These are phyloP conservation scores for Ichneumoninae sp. DNA, from an alignment of 2,888 invertebrate genomes.

Conservation along the genomic window DNA sequence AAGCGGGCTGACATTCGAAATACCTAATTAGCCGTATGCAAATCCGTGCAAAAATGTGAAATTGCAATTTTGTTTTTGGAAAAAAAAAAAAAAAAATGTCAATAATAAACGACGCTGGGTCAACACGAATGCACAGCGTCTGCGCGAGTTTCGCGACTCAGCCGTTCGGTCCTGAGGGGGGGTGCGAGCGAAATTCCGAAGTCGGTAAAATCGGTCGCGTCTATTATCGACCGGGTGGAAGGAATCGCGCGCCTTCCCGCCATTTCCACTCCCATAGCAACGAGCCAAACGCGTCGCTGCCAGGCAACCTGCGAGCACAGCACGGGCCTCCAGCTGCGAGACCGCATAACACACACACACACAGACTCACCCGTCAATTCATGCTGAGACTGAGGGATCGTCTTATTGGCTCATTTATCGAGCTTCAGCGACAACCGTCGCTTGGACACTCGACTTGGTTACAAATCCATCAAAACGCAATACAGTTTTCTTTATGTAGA, in stretches of 20 bases:
- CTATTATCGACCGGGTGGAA: constrained; percentile 74
- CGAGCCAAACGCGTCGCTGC: constrained; percentile 61
- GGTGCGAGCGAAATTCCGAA: constrained; percentile 31
- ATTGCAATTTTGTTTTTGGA: not conserved
- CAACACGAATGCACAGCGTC: constrained; percentile 20
- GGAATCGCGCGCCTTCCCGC: constrained; percentile 61
- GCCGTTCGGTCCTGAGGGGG: constrained; percentile 39
- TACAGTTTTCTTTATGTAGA: constrained; percentile 57
- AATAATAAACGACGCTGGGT: constrained; percentile 23
- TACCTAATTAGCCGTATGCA: constrained; percentile 32
- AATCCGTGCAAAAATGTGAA: not conserved
- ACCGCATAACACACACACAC: not conserved
- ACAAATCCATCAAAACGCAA: constrained; percentile 66
- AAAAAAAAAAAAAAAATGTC: constrained; percentile 4
- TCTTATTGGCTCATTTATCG: constrained; percentile 69
- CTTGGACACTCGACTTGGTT: constrained; percentile 65
- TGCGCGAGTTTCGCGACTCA: constrained; percentile 55
- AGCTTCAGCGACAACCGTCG: constrained; percentile 57
- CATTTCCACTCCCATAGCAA: constrained; percentile 66
- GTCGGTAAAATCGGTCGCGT: constrained; percentile 72
- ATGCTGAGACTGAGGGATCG: constrained; percentile 23
- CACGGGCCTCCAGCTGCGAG: constrained; percentile 13
- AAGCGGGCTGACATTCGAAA: constrained; percentile 31
- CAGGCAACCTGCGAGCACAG: constrained; percentile 24
- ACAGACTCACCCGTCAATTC: not conserved